Evolutionary conservation across 1,140 invertebrate genomes (phyloP).

Genomic region (Drosophila littoralis): DNA sequence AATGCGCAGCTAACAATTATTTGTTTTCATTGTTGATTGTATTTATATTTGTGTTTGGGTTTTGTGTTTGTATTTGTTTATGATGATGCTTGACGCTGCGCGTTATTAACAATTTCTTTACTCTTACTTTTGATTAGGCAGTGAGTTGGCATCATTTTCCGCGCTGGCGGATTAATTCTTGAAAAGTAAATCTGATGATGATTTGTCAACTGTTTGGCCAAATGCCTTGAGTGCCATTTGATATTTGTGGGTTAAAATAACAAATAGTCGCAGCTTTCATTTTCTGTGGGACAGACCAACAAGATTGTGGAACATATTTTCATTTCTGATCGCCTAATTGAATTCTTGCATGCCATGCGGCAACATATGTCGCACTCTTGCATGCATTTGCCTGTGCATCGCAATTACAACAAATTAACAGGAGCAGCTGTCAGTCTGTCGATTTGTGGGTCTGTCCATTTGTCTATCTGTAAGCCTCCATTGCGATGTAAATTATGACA

Average conservation of each 20-base stretch:
- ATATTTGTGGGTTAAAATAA: conserved; percentile 69
- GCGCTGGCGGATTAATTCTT: conserved; percentile 75
- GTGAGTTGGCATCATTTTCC: conserved; percentile 65
- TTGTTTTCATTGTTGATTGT: conserved; percentile 77
- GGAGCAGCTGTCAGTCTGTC: conserved; percentile 21
- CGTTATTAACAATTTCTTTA: conserved; percentile 65
- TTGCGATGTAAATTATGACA: conserved; percentile 74
- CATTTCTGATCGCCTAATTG: conserved; percentile 30
- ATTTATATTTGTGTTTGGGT: conserved; percentile 25
- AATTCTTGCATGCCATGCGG: conserved; percentile 65
- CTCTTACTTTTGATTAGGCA: conserved; percentile 81
- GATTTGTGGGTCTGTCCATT: neutral
- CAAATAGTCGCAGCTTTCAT: conserved; percentile 59
- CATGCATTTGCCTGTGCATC: conserved; percentile 23
- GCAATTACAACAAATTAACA: conserved; percentile 64
- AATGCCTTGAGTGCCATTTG: conserved; percentile 33
- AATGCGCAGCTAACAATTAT: conserved; percentile 62
- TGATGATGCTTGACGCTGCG: conserved; percentile 21
- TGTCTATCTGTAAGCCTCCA: neutral
- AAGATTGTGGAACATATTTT: conserved; percentile 54
- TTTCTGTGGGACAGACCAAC: conserved; percentile 47
- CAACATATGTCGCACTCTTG: conserved; percentile 16
- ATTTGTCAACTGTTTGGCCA: conserved; percentile 64
- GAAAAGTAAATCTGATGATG: conserved; percentile 78
- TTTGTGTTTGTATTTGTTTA: conserved; percentile 27